phyloP scores from a whole-genome alignment of 2,888 invertebrate species.

The Rotaria sp. region DNA sequence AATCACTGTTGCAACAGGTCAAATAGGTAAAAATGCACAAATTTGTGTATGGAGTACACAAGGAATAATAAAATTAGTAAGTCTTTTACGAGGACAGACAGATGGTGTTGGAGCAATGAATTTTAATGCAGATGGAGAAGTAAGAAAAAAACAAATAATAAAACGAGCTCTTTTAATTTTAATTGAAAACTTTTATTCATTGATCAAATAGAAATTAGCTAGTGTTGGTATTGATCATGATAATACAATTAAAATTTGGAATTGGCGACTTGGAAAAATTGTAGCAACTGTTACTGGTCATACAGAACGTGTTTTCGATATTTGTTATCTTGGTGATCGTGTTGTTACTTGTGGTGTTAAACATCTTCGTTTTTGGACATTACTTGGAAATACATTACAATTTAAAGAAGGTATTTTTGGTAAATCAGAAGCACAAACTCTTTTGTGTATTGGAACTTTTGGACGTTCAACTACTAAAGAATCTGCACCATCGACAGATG shows the following conservation, averaged over 20 bases:
- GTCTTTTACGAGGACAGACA: slow-evolving; percentile 49
- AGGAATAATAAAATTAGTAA: slow-evolving; percentile 50
- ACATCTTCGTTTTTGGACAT: slow-evolving; percentile 55
- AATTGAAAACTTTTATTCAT: too few species aligned
- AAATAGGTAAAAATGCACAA: slow-evolving; percentile 54
- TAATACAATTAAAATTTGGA: slow-evolving; percentile 54
- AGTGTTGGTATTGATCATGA: slow-evolving; percentile 53
- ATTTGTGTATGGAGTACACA: slow-evolving; percentile 57
- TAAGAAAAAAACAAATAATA: slow-evolving; percentile 41
- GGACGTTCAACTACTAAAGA: slow-evolving; percentile 41
- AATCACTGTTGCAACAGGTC: slow-evolving; percentile 54
- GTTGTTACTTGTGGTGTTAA: slow-evolving; percentile 55
- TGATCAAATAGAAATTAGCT: slow-evolving; percentile 48
- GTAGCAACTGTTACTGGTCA: slow-evolving; percentile 52
- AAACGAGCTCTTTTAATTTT: neutral
- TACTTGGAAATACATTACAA: slow-evolving; percentile 54
- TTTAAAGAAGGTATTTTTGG: slow-evolving; percentile 54
- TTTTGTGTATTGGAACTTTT: slow-evolving; percentile 50
- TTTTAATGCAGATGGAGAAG: slow-evolving; percentile 53
- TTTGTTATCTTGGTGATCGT: slow-evolving; percentile 53
- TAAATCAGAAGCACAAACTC: slow-evolving; percentile 46
- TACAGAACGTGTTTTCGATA: slow-evolving; percentile 55
- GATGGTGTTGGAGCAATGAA: slow-evolving; percentile 53
- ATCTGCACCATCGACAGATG: slow-evolving; percentile 44
- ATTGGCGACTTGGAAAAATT: slow-evolving; percentile 54